Evolutionary conservation across 1,140 invertebrate genomes (phyloP).

Genomic region (Gonioctena quinquepunctata): DNA sequence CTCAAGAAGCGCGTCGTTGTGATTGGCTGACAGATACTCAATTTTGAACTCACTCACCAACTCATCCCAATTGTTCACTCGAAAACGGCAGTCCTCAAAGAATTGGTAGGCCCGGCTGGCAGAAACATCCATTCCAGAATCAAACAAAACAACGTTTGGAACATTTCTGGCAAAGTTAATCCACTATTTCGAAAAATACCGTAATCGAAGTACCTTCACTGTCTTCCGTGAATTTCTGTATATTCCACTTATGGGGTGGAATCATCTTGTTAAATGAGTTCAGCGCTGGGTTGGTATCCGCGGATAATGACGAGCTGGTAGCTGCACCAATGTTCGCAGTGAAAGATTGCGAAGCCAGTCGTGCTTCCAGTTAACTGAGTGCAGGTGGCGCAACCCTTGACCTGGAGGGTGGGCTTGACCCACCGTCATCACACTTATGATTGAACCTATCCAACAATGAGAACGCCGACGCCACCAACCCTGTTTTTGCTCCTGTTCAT

Average conservation of each 20-base stretch:
- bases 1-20: constrained; percentile 24
- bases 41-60: constrained; percentile 29
- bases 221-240: neutral
- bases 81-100: constrained; percentile 34
- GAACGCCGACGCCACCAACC: neutral
- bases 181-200: constrained; percentile 21
- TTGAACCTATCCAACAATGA: neutral
- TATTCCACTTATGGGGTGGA: neutral
- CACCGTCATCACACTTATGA: neutral
- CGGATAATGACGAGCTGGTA: neutral
- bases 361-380: neutral
- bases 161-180: constrained; percentile 20
- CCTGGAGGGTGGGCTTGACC: neutral
- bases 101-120: constrained; percentile 8
- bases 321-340: neutral
- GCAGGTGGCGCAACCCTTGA: neutral
- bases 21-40: constrained; percentile 18
- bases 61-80: constrained; percentile 17
- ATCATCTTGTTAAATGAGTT: neutral
- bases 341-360: neutral
- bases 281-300: neutral
- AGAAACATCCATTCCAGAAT: constrained; percentile 25
- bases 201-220: constrained; percentile 1
- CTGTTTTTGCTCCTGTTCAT: neutral
- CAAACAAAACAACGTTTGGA: constrained; percentile 3